Evolutionary conservation across 1,140 invertebrate genomes (phyloP).

Genomic region (Trachymyrmex septentrionalis): DNA sequence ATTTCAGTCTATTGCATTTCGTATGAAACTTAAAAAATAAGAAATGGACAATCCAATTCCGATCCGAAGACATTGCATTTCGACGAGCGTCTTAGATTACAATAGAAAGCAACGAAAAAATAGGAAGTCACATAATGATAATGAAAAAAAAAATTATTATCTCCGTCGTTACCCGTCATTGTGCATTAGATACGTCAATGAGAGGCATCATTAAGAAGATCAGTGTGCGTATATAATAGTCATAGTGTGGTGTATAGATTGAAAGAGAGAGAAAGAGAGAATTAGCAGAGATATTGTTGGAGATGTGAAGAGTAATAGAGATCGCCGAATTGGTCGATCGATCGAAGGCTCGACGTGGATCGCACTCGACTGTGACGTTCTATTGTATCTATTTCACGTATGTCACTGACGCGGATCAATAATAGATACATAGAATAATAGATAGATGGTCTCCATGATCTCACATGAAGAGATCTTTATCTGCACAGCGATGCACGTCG

Average conservation of each 20-base stretch:
- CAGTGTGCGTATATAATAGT: conserved; percentile 27
- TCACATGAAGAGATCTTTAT: not conserved
- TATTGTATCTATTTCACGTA: conserved; percentile 16
- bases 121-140: conserved; percentile 16
- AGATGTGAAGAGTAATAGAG: conserved; percentile 36
- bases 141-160: not conserved
- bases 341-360: conserved; percentile 38
- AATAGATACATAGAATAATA: not conserved
- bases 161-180: conserved; percentile 33
- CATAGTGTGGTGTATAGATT: conserved; percentile 27
- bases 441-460: not conserved
- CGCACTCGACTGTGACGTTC: conserved; percentile 10
- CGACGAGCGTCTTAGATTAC: not conserved
- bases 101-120: conserved; percentile 32
- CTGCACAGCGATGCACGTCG: not conserved
- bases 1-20: not conserved
- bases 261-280: conserved; percentile 60
- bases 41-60: not conserved
- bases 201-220: conserved; percentile 54
- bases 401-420: not conserved
- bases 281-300: conserved; percentile 45
- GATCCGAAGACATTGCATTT: conserved; percentile 20
- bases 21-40: not conserved
- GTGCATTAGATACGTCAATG: conserved; percentile 51
- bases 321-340: conserved; percentile 34